These are phyloP conservation scores for Synanthedon andrenaeformis DNA, from an alignment of 2,888 invertebrate species.

Conservation along the genomic window DNA sequence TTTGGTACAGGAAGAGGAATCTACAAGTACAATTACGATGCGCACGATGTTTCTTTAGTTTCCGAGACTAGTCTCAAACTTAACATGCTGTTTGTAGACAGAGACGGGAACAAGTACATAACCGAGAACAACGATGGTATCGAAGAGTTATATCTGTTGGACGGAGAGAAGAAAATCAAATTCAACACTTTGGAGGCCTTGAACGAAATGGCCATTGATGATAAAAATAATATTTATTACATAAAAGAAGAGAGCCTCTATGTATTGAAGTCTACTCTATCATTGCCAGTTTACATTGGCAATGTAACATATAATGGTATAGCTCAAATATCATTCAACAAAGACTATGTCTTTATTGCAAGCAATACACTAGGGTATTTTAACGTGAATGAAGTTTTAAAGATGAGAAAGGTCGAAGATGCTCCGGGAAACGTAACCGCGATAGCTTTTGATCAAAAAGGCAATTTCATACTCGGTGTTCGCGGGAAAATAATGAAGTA, in stretches of 20 bases:
- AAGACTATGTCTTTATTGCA: slow-evolving; percentile 38
- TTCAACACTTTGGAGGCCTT: slow-evolving; percentile 35
- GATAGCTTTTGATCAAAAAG: slow-evolving; percentile 41
- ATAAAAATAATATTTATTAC: slow-evolving; percentile 49
- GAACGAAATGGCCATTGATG: slow-evolving; percentile 45
- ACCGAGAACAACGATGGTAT: slow-evolving; percentile 40
- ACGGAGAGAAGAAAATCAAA: slow-evolving; percentile 35
- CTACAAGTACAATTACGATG: slow-evolving; percentile 37
- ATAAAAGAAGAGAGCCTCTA: slow-evolving; percentile 38
- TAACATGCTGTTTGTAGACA: slow-evolving; percentile 46
- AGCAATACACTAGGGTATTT: slow-evolving; percentile 39
- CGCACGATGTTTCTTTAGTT: slow-evolving; percentile 26
- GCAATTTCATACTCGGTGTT: slow-evolving; percentile 39
- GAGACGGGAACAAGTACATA: slow-evolving; percentile 41
- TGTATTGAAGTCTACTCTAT: slow-evolving; percentile 30
- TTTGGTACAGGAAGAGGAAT: slow-evolving; percentile 51
- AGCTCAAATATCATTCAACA: slow-evolving; percentile 45
- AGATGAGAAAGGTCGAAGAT: slow-evolving; percentile 32
- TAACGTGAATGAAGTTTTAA: slow-evolving; percentile 38
- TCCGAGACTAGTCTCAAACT: slow-evolving; percentile 29
- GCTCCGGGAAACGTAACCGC: slow-evolving; percentile 39
- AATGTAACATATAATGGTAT: slow-evolving; percentile 38
- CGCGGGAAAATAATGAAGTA: slow-evolving; percentile 42
- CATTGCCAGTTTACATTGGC: slow-evolving; percentile 29
- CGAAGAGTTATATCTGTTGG: slow-evolving; percentile 40